Base-by-base conservation (phyloP, 2,888 invertebrate species). In the Ametastegia equiseti region DNA sequence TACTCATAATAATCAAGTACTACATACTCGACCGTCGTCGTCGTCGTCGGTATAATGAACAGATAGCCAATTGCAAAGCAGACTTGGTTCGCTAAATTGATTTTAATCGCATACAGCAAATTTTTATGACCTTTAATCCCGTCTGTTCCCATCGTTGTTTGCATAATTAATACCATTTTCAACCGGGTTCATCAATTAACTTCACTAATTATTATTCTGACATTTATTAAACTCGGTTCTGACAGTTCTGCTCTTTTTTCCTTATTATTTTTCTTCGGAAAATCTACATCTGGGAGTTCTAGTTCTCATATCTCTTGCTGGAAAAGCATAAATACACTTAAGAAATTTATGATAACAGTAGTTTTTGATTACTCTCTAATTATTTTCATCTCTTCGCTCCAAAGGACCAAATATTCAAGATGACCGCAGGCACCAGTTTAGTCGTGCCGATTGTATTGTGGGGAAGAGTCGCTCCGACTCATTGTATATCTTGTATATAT, bases 401-500 rank as follows among this genome's bases (percentile, higher is more conserved):
- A 23, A 19, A 23, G 1, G 23, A 54, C 33, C 27, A 60, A 60
- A 27, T 67, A 81, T 47, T 73, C 83, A 89, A 87, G 84, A 93
- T 92, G 92, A 96, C 96, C 94, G 96, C 96, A 77, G 97, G 97
- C 86, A 97, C 96, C 82, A 97, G 97, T 93, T 94, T 99, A 85
- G 98, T 99, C 82, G 98, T 99, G 78, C 99, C 99, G 0, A 97
- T 99, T 82, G 98, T 99, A 83, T 93, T 99, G 80, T 99, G 99
- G 99, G 99, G 99, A 42, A 97, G 97, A 87, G 95, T 97, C 89
- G 97, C 99, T 1, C 99, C 99, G 0, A 98, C 98, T 1, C 99
- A 99, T 92, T 98, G 98, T 90, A 97, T 99, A 86, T 98, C 98
- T 0, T 96, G 98, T 81, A 95, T 99, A 82, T 97, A 97, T 89